phyloP scores from a whole-genome alignment of 1,140 invertebrate genomes.

The Potamilus streckersoni region DNA sequence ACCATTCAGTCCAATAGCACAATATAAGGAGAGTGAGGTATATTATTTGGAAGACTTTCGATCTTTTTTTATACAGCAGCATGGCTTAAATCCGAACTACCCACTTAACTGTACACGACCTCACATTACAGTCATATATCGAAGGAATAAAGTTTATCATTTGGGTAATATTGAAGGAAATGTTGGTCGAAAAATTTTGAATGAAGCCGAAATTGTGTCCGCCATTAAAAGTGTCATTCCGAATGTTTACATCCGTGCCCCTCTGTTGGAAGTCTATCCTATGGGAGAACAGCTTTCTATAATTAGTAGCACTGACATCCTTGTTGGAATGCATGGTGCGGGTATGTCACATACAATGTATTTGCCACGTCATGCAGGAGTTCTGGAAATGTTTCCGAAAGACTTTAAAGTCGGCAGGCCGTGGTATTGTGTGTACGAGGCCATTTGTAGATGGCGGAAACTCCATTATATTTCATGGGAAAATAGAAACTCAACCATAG shows the following conservation, averaged over 20 bases:
- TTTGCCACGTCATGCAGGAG: conserved; percentile 91
- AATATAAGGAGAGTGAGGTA: conserved; percentile 22
- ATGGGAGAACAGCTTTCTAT: conserved; percentile 51
- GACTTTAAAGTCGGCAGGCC: conserved; percentile 34
- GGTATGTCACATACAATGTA: conserved; percentile 94
- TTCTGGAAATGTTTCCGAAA: conserved; percentile 87
- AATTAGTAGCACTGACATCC: conserved; percentile 82
- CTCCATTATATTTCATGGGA: conserved; percentile 51
- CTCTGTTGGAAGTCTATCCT: conserved; percentile 49
- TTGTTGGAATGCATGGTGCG: conserved; percentile 97
- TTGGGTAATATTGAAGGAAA: conserved; percentile 55
- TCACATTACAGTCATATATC: conserved; percentile 53
- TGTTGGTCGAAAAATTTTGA: conserved; percentile 53
- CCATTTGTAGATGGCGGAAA: conserved; percentile 55
- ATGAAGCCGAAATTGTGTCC: conserved; percentile 50
- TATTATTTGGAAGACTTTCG: conserved; percentile 56
- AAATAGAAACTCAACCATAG: conserved; percentile 40
- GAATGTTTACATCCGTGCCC: conserved; percentile 30
- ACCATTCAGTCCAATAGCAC: conserved; percentile 52
- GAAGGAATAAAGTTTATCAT: conserved; percentile 59
- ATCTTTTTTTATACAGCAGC: conserved; percentile 51
- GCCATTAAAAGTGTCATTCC: conserved; percentile 19
- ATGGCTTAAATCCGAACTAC: conserved; percentile 17
- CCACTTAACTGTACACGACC: conserved; percentile 42
- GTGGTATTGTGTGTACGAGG: conserved; percentile 45